Evolutionary conservation across 1,140 invertebrate genomes (phyloP), one percentile per base, ranked within the genome.

Genomic region (Eriocheir sinensis): DNA sequence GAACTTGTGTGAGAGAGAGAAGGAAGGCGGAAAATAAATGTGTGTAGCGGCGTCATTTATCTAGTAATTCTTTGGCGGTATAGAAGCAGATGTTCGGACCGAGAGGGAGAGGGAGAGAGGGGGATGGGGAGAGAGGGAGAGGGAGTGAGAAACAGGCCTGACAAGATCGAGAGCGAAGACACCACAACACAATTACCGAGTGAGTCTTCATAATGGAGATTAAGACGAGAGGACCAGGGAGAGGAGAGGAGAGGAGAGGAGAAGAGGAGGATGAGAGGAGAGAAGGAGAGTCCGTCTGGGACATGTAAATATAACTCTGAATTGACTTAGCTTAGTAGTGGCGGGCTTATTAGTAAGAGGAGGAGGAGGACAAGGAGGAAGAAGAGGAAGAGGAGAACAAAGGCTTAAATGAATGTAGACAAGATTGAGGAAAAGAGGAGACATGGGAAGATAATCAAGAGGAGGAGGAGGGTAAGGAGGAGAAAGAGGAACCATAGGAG

Each of bases 41-140:
- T n/a, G n/a, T n/a, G n/a, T n/a, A 21, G 27, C 60, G 27, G 27
- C 12, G 21, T 72, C 60, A 72, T 72, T 72, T 21, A n/a, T n/a
- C n/a, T n/a, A n/a, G n/a, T n/a, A 27, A 72, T 72, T 72, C 60
- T n/a, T 21, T 3, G 21, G 60, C 60, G 6, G n/a, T n/a, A n/a
- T n/a, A n/a, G n/a, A n/a, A 72, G 60, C 60, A 72, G 60, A 72
- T 72, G 60, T 72, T 72, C 21, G 60, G 60, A 72, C 60, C 60
- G n/a, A 21, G 60, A 72, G n/a, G 48, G 48, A n/a, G n/a, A n/a
- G n/a, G n/a, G n/a, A n/a, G n/a, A n/a, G n/a, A n/a, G n/a, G n/a
- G n/a, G n/a, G n/a, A n/a, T n/a, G n/a, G n/a, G n/a, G n/a, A n/a
- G n/a, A n/a, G n/a, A n/a, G n/a, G n/a, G n/a, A n/a, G 48, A 53